Conservation (phyloP, 2,888 invertebrate genomes). For the Xylocampa areola region DNA sequence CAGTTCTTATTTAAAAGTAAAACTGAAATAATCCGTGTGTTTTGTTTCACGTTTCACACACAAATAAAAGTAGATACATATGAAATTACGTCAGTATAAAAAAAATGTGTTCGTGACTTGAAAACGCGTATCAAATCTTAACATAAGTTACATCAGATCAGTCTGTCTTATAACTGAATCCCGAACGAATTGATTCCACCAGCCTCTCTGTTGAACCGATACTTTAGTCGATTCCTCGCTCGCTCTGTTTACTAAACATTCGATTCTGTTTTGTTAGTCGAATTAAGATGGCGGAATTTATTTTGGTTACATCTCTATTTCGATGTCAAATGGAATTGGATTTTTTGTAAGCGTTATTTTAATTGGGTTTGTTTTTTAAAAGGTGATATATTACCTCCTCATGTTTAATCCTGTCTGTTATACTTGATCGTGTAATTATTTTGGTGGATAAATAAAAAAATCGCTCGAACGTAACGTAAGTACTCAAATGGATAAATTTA, state of each 20-base stretch:
- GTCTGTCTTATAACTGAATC: conserved; percentile 13
- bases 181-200: conserved; percentile 30
- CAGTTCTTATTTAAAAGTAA: too few relatives aligned
- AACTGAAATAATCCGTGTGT: too few relatives aligned
- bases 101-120: not conserved
- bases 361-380: not conserved
- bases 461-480: too few relatives aligned
- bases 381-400: not conserved
- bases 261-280: conserved; percentile 38
- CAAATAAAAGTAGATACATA: too few relatives aligned
- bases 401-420: not conserved
- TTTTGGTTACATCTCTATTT: conserved; percentile 29
- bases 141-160: conserved; percentile 14
- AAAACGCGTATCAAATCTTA: conserved; percentile 8
- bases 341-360: conserved; percentile 19
- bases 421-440: not conserved
- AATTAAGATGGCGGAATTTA: conserved; percentile 40
- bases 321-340: conserved; percentile 24
- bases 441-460: not conserved
- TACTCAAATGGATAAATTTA: too few relatives aligned
- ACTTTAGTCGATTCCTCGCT: conserved; percentile 25
- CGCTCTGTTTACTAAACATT: conserved; percentile 34
- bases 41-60: too few relatives aligned
- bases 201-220: conserved; percentile 35
- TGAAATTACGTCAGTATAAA: too few relatives aligned